A percentile compares a stretch with the other conserved stretches of the same genome.
Conservation (phyloP, 2,113 vertebrate species). For the Baryphthengus martii region DNA sequence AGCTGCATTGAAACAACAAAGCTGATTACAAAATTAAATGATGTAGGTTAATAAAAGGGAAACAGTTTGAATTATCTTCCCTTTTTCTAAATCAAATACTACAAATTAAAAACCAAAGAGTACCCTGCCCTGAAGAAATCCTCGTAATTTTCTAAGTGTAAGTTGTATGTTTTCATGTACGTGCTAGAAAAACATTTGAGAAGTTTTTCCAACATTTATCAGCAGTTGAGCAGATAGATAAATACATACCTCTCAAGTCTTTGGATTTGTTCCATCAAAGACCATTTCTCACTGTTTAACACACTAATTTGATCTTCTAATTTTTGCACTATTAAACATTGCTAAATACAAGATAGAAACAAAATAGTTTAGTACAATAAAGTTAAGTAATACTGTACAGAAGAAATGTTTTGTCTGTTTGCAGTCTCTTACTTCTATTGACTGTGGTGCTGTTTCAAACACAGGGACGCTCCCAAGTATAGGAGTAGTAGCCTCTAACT, state of each 20-base stretch:
- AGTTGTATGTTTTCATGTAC: neutral
- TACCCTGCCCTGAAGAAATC: neutral
- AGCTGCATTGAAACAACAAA: neutral
- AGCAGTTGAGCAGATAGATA: neutral
- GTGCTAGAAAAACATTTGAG: neutral
- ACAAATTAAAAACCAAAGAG: neutral
- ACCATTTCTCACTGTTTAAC: constrained; percentile 91
- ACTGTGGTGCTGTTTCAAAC: constrained; percentile 66
- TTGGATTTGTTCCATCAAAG: constrained; percentile 90
- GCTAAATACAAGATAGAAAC: constrained; percentile 75
- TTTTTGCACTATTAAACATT: constrained; percentile 88
- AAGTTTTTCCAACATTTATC: neutral
- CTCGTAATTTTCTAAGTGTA: neutral
- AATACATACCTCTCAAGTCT: constrained; percentile 89
- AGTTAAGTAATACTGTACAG: neutral
- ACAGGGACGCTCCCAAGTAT: constrained; percentile 35
- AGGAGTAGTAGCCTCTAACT: constrained; percentile 79
- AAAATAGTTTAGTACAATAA: constrained; percentile 20
- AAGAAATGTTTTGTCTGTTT: neutral
- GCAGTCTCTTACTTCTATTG: constrained; percentile 69
- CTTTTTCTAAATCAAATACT: neutral
- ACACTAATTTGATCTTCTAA: constrained; percentile 94
- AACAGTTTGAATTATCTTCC: neutral
- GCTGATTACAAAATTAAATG: neutral
- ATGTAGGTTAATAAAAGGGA: neutral